phyloP scores from a whole-genome alignment of 2,888 invertebrate species.

The Tortricodes alternella region DNA sequence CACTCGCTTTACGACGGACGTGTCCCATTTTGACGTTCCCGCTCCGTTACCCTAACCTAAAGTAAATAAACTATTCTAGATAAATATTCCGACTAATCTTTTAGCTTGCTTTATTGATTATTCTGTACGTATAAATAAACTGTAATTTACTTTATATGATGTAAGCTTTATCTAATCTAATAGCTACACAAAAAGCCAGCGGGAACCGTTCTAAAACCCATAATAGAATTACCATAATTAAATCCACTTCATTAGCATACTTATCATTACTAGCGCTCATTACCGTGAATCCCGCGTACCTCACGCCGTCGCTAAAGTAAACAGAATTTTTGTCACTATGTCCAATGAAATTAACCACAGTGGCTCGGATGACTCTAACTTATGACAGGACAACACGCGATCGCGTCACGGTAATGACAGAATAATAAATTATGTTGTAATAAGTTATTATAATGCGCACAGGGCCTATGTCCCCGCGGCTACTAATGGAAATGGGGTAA shows the following conservation, averaged over 20 bases:
- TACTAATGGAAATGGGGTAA: conserved; percentile 58
- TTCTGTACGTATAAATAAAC: neutral
- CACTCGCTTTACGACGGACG: conserved; percentile 70
- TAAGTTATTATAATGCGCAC: conserved; percentile 79
- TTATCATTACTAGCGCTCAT: conserved; percentile 55
- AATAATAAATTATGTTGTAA: conserved; percentile 81
- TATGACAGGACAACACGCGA: conserved; percentile 76
- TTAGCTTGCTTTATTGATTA: neutral
- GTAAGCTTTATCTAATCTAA: conserved; percentile 29
- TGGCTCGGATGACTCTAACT: conserved; percentile 64
- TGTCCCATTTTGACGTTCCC: conserved; percentile 50
- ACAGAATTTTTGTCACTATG: conserved; percentile 81
- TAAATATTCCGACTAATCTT: no score
- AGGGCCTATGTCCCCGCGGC: conserved; percentile 56
- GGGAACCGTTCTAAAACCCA: conserved; percentile 62
- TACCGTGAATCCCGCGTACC: conserved; percentile 59
- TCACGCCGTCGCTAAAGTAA: conserved; percentile 62
- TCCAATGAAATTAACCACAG: conserved; percentile 76
- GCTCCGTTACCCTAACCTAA: conserved; percentile 40
- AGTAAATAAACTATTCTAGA: conserved; percentile 24
- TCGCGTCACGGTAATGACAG: conserved; percentile 77
- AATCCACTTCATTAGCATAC: conserved; percentile 62
- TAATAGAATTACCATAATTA: conserved; percentile 63
- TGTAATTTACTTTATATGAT: conserved; percentile 1
- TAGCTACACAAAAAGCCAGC: conserved; percentile 50